Percentiles rank a stretch among this genome's conserved stretches.
Evolutionary conservation across 2,888 invertebrate genomes (phyloP).

Genomic region (Exephanes ischioxanthus): DNA sequence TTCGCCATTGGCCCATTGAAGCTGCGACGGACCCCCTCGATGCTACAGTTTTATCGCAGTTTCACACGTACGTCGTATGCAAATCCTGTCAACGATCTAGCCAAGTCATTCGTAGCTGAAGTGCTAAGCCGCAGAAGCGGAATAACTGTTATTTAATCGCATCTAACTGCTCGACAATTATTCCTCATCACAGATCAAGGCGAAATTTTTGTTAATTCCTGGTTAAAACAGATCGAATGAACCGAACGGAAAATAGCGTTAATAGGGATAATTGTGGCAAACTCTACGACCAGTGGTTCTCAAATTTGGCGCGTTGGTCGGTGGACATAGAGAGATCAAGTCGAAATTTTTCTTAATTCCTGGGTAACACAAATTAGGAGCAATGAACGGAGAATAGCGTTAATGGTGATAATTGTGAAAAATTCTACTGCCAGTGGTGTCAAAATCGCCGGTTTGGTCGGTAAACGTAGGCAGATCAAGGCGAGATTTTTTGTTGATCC

Average conservation of each 20-base stretch:
- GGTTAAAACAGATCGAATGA: conserved; percentile 10
- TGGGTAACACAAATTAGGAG: not conserved
- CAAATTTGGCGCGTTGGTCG: no score
- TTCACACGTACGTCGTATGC: conserved; percentile 25
- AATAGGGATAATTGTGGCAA: no score
- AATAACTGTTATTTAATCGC: conserved; percentile 3
- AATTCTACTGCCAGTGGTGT: no score
- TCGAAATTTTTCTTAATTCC: conserved; percentile 17
- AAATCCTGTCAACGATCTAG: conserved; percentile 18
- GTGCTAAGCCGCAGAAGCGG: not conserved
- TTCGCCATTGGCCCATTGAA: conserved; percentile 58
- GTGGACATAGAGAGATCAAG: conserved; percentile 3
- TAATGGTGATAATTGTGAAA: no score
- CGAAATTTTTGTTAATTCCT: conserved; percentile 8
- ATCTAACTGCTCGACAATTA: conserved; percentile 16
- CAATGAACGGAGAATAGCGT: conserved; percentile 3
- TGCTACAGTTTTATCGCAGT: conserved; percentile 14
- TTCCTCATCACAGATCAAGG: conserved; percentile 33
- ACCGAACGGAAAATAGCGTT: conserved; percentile 16
- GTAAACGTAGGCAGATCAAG: conserved; percentile 17
- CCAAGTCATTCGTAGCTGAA: not conserved
- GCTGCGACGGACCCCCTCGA: conserved; percentile 22
- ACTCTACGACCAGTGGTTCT: no score
- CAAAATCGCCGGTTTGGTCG: no score
- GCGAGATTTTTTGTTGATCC: conserved; percentile 12